phyloP scores from a whole-genome alignment of 2,888 invertebrate species.

The Latrodectus hesperus region DNA sequence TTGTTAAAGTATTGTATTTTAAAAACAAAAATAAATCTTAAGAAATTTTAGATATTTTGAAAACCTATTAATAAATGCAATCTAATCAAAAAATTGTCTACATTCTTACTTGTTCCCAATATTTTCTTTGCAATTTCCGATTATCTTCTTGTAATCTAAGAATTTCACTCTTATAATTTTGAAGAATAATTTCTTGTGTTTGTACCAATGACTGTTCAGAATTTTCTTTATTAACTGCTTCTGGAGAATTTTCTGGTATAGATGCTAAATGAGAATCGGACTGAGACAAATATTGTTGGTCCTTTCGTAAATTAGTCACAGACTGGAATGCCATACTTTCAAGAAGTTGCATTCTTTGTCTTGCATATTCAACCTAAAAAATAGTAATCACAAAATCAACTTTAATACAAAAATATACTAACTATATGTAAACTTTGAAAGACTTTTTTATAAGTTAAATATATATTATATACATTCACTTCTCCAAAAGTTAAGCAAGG shows the following conservation, averaged over 20 bases:
- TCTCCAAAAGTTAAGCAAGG: too few relatives aligned
- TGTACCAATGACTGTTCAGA: constrained; percentile 36
- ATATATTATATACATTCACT: too few relatives aligned
- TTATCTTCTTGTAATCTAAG: constrained; percentile 69
- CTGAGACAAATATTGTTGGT: constrained; percentile 56
- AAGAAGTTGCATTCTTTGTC: constrained; percentile 65
- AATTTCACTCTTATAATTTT: constrained; percentile 65
- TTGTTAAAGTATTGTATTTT: background rate
- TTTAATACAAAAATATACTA: background rate
- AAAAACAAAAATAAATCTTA: background rate
- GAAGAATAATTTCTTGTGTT: constrained; percentile 57
- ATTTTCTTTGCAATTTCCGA: constrained; percentile 67
- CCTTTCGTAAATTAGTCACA: constrained; percentile 39
- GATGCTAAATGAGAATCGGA: constrained; percentile 64
- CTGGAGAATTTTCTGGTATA: constrained; percentile 62
- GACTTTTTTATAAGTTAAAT: too few relatives aligned
- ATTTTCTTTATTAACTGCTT: background rate
- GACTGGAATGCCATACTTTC: constrained; percentile 50
- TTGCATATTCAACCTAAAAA: constrained; percentile 69
- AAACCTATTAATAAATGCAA: background rate
- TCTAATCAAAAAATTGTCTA: background rate
- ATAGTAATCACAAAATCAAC: background rate
- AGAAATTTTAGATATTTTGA: background rate
- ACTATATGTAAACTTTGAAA: too few relatives aligned
- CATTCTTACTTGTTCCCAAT: constrained; percentile 69